Evolutionary conservation across 2,888 invertebrate genomes (phyloP), one percentile per base, ranked within the genome.

Genomic region (Leptinotarsa rubiginosa): DNA sequence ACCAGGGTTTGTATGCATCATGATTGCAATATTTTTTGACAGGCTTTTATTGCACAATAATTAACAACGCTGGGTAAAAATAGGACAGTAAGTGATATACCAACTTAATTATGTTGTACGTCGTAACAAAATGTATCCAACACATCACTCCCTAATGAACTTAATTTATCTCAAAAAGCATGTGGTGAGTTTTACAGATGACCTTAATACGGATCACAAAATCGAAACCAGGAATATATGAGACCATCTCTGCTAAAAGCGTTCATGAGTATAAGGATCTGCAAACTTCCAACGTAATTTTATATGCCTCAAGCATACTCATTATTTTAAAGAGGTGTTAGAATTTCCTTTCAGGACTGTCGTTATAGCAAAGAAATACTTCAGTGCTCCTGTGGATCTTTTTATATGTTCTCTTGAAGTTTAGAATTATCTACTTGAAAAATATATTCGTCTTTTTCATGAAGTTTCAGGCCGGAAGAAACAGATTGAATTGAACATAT

Each of bases 271-370:
- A 56, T 56, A 12, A 56, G 25, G 15, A 56, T 20, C 3, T 25
- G 15, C 12, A 56, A 56, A 56, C 56, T 56, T 25, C 56, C 56
- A 22, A 4, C 22, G 56, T 56, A 56, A 56, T 25, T 56, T 56
- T 56, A 56, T 25, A 54, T 12, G 56, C 47, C 47, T 54, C 52
- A 41, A 68, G 50, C 22, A 47, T 41, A 56, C 68, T 68, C 68
- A 68, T 69, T 69, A 69, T 69, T 69, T 69, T 20, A 18, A 56
- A 69, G 41, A 69, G 25, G 56, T 56, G 68, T 25, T 31, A 69
- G 47, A 41, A 56, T 54, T 56, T 41, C 25, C 54, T 31, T 52
- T 68, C 22, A 41, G 41, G 62, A 15, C 3, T 62, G 62, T 62
- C 62, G 62, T 62, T 62, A 62, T 31, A n/a, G 3, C 18, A 10